Evolutionary conservation across 2,113 vertebrate genomes (phyloP), one percentile per base, ranked within the genome.

Genomic region (Cervus canadensis): DNA sequence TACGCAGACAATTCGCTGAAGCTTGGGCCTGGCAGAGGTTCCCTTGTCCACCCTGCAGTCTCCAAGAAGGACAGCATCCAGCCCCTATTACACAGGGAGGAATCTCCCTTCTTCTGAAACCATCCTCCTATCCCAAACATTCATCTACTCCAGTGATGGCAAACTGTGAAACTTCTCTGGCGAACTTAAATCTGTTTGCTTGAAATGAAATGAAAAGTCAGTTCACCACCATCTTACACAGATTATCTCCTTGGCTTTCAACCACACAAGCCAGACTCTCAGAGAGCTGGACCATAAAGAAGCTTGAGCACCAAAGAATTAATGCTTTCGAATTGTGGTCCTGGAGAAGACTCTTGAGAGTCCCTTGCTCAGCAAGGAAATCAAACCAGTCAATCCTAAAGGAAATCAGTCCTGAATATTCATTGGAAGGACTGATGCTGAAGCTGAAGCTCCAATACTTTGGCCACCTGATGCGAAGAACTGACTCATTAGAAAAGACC

Each of bases 1-100:
- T 76, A 26, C 43, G 56, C 0, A 1, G 48, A 54, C 56, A 85
- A 25, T 3, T 33, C 19, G 0, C n/a, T 5, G 85, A 60, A 54
- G 54, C 52, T 40, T 14, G 3, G 12, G 81, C 54, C 62, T 88
- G 57, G 33, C 89, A 57, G 7, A 52, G 33, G 45, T 48, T 71
- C 40, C n/a, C 40, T 30, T 43, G 45, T 74, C 84, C 45, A 76
- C 33, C 54, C 85, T 83, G 48, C 26, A 60, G 45, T 28, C 86
- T 85, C 71, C 59, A 36, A 59, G 56, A 91, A 90, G 82, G 64
- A 60, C 71, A 26, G 9, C 5, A 19, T 16, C 59, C 26, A 81
- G 6, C 21, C 3, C 9, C 4, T n/a, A 50, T 45, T 54, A 92
- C 28, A n/a, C 14, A 26, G 30, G 54, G 74, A 84, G 40, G 23